phyloP scores from a whole-genome alignment of 2,797 vertebrate genomes.

The Sandelia bainsii region DNA sequence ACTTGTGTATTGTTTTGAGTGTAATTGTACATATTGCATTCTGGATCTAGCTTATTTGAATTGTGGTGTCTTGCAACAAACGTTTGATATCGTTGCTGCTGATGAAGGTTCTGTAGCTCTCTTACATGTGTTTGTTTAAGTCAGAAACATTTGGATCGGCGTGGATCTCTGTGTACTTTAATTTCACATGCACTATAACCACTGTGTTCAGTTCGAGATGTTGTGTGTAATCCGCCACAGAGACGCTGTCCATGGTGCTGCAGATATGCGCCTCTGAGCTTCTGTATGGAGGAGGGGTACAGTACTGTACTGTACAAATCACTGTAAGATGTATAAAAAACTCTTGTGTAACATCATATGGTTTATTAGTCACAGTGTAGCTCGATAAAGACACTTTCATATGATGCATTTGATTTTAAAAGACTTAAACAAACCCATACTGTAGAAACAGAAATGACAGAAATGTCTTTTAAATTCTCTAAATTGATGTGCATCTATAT shows the following conservation, averaged over 20 bases:
- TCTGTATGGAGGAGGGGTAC: slow-evolving; percentile 17
- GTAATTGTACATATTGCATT: no score
- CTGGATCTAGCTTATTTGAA: no score
- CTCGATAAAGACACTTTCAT: neutral
- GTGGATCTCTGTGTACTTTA: neutral
- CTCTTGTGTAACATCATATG: neutral
- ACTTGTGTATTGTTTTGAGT: no score
- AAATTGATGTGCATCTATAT: neutral
- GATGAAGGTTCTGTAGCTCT: no score
- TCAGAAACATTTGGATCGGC: no score
- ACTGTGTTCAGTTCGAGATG: neutral
- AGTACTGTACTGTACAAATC: slow-evolving; percentile 1
- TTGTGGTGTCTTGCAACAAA: no score
- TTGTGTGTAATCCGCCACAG: neutral
- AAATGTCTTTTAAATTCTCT: neutral
- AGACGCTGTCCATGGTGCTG: slow-evolving; percentile 75
- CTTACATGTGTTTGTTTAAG: no score
- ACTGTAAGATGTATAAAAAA: neutral
- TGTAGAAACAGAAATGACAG: neutral
- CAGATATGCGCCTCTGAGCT: slow-evolving; percentile 47
- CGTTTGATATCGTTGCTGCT: no score
- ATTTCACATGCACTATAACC: neutral
- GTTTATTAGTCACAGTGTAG: neutral
- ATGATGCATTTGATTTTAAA: neutral
- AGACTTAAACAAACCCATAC: neutral